Evolutionary conservation across 2,888 invertebrate species (phyloP).

Genomic region (Acrobasis suavella): DNA sequence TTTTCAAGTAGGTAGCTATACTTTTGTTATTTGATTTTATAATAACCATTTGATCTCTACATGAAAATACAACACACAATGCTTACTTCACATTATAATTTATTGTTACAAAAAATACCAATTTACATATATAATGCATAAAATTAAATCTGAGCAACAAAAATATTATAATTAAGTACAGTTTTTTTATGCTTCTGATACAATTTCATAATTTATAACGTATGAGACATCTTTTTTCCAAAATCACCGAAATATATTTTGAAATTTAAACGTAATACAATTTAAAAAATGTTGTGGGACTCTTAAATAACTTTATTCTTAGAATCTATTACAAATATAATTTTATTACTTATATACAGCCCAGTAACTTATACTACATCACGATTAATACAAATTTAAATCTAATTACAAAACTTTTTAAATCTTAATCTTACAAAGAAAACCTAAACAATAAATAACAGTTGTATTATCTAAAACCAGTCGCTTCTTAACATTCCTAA

Average conservation of each 20-base stretch:
- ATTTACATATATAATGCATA: conserved; percentile 47
- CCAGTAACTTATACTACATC: conserved; percentile 44
- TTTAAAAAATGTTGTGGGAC: neutral
- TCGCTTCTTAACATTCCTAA: conserved; percentile 50
- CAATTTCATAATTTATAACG: neutral
- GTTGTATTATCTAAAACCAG: conserved; percentile 61
- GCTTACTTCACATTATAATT: conserved; percentile 52
- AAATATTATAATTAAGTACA: conserved; percentile 24
- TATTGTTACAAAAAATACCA: conserved; percentile 55
- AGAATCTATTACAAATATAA: conserved; percentile 27
- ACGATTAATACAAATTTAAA: conserved; percentile 45
- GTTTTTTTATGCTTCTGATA: neutral
- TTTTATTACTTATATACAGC: conserved; percentile 21
- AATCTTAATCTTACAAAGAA: neutral
- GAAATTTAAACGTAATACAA: neutral
- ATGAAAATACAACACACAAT: conserved; percentile 27
- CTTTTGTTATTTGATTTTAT: no score
- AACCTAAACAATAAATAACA: conserved; percentile 79
- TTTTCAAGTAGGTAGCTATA: no score
- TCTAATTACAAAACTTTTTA: conserved; percentile 27
- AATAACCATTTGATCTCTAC: no score
- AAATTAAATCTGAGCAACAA: conserved; percentile 47
- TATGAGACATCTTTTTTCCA: neutral
- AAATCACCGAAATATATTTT: neutral
- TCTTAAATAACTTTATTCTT: neutral